phyloP scores from a whole-genome alignment of 1,140 invertebrate species.

The Nylanderia fulva region DNA sequence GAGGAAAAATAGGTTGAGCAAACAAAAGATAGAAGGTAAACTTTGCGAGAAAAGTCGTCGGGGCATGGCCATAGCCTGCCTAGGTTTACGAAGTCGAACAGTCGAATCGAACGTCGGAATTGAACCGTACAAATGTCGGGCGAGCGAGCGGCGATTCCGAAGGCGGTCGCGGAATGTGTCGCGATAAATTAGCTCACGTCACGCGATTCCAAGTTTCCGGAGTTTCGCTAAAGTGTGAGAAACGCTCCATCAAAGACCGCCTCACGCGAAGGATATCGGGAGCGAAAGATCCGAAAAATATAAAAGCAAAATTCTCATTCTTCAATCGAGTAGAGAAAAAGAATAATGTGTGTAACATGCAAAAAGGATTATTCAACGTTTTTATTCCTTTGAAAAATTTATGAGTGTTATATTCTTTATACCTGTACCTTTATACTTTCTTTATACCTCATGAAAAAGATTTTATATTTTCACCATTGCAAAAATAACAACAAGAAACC shows the following conservation, averaged over 20 bases:
- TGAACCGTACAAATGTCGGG: constrained; percentile 53
- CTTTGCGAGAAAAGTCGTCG: constrained; percentile 39
- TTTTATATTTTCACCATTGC: neutral
- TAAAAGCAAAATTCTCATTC: constrained; percentile 17
- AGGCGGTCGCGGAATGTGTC: constrained; percentile 31
- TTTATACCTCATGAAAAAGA: no score
- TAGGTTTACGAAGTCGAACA: constrained; percentile 31
- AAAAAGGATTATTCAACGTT: neutral
- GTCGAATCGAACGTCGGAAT: constrained; percentile 35
- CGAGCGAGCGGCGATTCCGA: neutral
- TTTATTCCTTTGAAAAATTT: neutral
- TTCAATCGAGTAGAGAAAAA: neutral
- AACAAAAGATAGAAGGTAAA: constrained; percentile 63
- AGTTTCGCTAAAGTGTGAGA: constrained; percentile 13
- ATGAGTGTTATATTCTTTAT: neutral
- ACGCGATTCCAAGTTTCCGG: constrained; percentile 19
- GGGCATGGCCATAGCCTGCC: neutral
- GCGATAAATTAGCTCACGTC: constrained; percentile 36
- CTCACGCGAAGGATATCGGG: neutral
- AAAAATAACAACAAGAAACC: neutral
- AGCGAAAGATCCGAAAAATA: constrained; percentile 23
- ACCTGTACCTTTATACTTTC: no score
- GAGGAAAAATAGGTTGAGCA: constrained; percentile 44
- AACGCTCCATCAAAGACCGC: constrained; percentile 26
- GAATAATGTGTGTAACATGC: neutral